Base-by-base conservation (phyloP, 2,113 vertebrate species). In the Noturus placidus region DNA sequence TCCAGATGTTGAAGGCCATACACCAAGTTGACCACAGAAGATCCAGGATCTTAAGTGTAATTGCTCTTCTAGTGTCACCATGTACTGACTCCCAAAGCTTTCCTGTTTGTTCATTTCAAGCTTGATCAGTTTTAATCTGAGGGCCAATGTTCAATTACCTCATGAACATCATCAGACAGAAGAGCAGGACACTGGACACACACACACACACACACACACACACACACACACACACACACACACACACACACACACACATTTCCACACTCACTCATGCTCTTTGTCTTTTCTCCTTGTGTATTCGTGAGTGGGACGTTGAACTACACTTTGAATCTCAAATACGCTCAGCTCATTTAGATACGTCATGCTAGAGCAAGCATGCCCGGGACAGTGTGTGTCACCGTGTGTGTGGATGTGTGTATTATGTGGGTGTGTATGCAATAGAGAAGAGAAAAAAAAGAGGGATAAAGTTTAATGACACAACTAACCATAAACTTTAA, bases 301-400 rank as follows among this genome's bases (percentile, higher is more conserved):
- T 57, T 59, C 35, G 35, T 57, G 35, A 74, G 70, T 59, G 65
- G 52, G 30, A 82, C 86, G 50, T 59, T 87, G 78, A 82, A 70
- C 35, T 82, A 61, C 22, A 30, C 86, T 87, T 87, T 87, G 86
- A 87, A 87, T 87, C 86, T 54, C 86, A 87, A 87, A 87, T 87
- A 70, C 30, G 10, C 52, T 87, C 14, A 82, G 72, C 86, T 82
- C 46, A 80, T 87, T 87, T 87, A 81, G 63, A 8, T 81, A 82
- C 17, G 78, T 82, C 78, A 87, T 69, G 63, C 86, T 78, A 65
- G 65, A 59, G 52, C 80, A n/a, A 81, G 50, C 57, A 54, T 30
- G 74, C 38, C 38, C 20, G 11, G 15, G 59, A 65, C 42, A 54
- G 20, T 5, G 42, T 27, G 59, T 20, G 74, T 42, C 1, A 11